Evolutionary conservation across 1,140 invertebrate species (phyloP).

Genomic region (Cherax quadricarinatus): DNA sequence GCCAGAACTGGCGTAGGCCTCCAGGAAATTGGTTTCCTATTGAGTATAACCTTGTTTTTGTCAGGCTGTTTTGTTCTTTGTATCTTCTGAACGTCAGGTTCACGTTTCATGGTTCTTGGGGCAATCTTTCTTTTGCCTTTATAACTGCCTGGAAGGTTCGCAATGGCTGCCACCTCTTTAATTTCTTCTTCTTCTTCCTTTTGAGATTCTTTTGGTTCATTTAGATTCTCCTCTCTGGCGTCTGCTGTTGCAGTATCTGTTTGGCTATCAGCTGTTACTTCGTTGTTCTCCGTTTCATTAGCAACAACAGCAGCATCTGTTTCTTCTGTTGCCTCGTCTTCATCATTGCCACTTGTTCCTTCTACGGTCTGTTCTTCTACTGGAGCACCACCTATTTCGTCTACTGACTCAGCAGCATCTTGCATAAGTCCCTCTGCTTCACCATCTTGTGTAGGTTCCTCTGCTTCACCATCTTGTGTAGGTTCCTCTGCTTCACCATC

Average conservation of each 20-base stretch:
- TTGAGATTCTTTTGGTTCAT: background rate
- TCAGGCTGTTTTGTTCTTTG: background rate
- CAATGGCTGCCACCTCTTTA: conserved; percentile 47
- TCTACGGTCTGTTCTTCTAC: no score
- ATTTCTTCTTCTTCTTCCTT: conserved; percentile 55
- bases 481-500: background rate
- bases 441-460: background rate
- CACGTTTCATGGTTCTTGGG: background rate
- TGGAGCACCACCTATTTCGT: no score
- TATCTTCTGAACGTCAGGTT: background rate
- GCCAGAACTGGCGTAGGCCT: conserved; percentile 49
- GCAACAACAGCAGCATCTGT: background rate
- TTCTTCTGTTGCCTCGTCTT: background rate
- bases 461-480: background rate
- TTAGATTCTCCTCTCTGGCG: background rate
- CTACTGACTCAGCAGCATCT: no score
- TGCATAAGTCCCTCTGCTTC: background rate
- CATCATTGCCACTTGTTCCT: background rate
- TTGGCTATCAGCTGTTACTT: no score
- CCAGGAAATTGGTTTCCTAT: conserved; percentile 52
- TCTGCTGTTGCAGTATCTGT: no score
- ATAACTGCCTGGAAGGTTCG: conserved; percentile 27
- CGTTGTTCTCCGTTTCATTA: background rate
- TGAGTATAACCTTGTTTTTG: background rate
- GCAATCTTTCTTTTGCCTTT: background rate